phyloP scores from a whole-genome alignment of 2,888 invertebrate species.

The Halictus quadricinctus region DNA sequence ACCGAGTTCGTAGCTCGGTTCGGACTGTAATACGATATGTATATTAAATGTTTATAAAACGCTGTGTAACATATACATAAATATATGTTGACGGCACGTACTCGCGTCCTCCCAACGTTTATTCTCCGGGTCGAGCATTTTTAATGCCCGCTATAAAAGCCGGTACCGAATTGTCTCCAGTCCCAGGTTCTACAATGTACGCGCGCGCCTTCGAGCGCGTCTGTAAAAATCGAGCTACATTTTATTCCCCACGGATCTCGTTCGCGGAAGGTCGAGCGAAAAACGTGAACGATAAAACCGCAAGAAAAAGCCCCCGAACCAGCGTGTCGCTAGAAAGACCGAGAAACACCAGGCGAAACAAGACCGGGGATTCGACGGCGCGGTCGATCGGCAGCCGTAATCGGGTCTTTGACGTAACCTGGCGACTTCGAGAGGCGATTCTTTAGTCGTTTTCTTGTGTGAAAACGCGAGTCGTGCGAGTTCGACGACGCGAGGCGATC shows the following conservation, averaged over 20 bases:
- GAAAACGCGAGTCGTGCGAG: constrained; percentile 47
- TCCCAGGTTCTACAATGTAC: too few relatives aligned
- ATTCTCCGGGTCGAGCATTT: not conserved
- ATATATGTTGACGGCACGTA: not conserved
- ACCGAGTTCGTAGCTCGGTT: not conserved
- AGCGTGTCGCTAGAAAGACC: not conserved
- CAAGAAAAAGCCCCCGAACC: not conserved
- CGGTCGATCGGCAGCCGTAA: not conserved
- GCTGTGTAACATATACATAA: not conserved
- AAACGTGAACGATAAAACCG: not conserved
- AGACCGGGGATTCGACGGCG: not conserved
- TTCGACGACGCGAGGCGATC: too few relatives aligned
- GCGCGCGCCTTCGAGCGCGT: not conserved
- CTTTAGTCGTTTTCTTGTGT: constrained; percentile 37
- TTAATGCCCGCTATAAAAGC: not conserved
- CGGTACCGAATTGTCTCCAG: not conserved
- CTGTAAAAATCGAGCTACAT: not conserved
- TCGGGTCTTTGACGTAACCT: constrained; percentile 38
- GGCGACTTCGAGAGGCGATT: constrained; percentile 44
- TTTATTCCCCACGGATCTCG: not conserved
- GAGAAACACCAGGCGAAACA: not conserved
- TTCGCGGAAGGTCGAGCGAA: not conserved
- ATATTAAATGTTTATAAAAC: not conserved
- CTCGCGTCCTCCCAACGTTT: not conserved
- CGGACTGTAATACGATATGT: not conserved